These are phyloP conservation scores for Menura novaehollandiae DNA, from an alignment of 2,113 vertebrate species.

Conservation along the genomic window DNA sequence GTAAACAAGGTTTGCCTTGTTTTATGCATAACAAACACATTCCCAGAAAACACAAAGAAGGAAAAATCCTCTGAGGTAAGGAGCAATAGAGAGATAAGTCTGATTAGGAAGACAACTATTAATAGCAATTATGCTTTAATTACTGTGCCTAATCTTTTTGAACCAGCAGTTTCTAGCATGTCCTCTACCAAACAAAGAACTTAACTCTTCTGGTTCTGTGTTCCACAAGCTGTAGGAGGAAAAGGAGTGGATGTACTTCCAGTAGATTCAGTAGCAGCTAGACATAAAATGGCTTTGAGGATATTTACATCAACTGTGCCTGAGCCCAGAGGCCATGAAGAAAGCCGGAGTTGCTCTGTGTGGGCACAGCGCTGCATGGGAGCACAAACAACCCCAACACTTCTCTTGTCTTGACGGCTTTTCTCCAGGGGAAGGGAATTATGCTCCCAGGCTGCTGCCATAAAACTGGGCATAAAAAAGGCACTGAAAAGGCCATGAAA, in stretches of 20 bases:
- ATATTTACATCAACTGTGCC: background rate
- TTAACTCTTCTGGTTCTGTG: background rate
- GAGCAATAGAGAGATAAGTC: background rate
- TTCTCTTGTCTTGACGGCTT: rapidly evolving
- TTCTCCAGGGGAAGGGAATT: background rate
- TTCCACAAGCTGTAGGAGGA: background rate
- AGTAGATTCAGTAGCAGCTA: background rate
- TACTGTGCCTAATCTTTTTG: constrained; percentile 19
- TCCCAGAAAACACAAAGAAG: background rate
- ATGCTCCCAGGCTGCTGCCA: background rate
- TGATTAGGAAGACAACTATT: constrained; percentile 43
- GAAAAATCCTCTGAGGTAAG: background rate
- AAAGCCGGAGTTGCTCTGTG: background rate
- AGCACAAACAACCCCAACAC: background rate
- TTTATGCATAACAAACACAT: background rate
- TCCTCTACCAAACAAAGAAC: background rate
- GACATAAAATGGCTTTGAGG: background rate
- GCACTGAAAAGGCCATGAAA: background rate
- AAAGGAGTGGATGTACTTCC: background rate
- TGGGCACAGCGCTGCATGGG: rapidly evolving
- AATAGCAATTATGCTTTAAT: constrained; percentile 48
- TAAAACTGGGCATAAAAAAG: background rate
- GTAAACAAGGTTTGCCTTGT: background rate
- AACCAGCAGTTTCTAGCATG: background rate
- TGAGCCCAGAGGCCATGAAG: background rate